Base-by-base conservation (phyloP, 2,113 vertebrate genomes). In the Varanus komodoensis region DNA sequence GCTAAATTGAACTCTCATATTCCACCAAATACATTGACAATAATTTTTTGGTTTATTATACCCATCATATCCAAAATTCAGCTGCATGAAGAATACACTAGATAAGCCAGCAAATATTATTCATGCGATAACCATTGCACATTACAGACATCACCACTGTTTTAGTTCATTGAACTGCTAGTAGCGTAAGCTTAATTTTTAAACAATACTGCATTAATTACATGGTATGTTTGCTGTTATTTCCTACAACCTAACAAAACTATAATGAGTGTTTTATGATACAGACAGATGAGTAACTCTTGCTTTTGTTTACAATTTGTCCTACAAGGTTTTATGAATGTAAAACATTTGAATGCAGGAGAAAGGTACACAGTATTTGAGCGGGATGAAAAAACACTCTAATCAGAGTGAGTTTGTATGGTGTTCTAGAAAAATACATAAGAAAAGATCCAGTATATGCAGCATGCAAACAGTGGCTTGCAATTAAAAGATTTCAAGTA, bases 381-480 rank as follows among this genome's bases (percentile, higher is more conserved):
- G 17, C 29, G 12, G 32, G 14, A 69, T 2, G 14, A 8, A 17
- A 57, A 61, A 69, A 3, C 77, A 1, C 0, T 69, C 68, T 1
- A 17, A 32, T 0, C 61, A 64, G 38, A 3, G 0, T 79, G 61
- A 21, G 84, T 54, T 84, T 54, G 84, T 12, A 92, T 93, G 73
- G 0, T 81, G 86, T 89, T 85, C 2, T 29, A 80, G 57, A 89
- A 89, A 87, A 5, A 23, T 73, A 48, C 32, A 44, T 3, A 32
- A 17, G 82, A 15, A 79, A 1, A 78, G 75, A 61, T 85, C 19
- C 34, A 67, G 8, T 38, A 64, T 8, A 73, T 32, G 17, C 34
- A 87, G 88, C 83, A 77, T 86, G 75, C 57, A 68, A 34, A 89
- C 85, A 90, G 57, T 25, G 94, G 83, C 87, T 82, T 87, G 73